Evolutionary conservation across 2,113 vertebrate species (phyloP).

Genomic region (Aegotheles bennettii): DNA sequence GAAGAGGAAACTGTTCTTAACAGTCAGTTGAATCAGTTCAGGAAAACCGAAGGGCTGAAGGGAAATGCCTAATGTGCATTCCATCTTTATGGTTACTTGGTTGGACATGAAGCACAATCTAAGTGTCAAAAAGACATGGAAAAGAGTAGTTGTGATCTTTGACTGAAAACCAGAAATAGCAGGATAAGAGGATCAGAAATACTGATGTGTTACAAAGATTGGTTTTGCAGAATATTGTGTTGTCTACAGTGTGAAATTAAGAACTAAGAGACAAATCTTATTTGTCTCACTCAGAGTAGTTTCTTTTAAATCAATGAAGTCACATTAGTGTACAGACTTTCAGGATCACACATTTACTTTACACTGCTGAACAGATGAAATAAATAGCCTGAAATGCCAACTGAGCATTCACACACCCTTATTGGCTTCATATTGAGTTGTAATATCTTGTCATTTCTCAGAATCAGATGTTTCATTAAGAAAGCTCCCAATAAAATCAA

Average conservation of each 20-base stretch:
- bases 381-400: not conserved
- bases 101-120: not conserved
- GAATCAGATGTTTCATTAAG: not conserved
- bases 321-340: not conserved
- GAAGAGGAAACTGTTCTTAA: not conserved
- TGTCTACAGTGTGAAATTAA: not conserved
- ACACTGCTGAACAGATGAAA: not conserved
- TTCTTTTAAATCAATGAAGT: conserved; percentile 23
- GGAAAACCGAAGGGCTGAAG: not conserved
- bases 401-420: not conserved
- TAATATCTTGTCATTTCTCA: not conserved
- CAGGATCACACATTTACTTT: not conserved
- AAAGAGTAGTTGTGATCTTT: not conserved
- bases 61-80: not conserved
- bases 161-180: not conserved
- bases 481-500: not conserved
- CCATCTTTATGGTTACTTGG: not conserved
- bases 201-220: not conserved
- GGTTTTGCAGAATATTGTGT: not conserved
- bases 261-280: not conserved
- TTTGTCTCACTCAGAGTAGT: not conserved
- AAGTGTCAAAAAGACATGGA: not conserved
- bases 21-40: not conserved
- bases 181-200: not conserved
- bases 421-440: not conserved